These are phyloP conservation scores for Hydrophis major DNA, from an alignment of 2,797 vertebrate genomes.

Conservation along the genomic window DNA sequence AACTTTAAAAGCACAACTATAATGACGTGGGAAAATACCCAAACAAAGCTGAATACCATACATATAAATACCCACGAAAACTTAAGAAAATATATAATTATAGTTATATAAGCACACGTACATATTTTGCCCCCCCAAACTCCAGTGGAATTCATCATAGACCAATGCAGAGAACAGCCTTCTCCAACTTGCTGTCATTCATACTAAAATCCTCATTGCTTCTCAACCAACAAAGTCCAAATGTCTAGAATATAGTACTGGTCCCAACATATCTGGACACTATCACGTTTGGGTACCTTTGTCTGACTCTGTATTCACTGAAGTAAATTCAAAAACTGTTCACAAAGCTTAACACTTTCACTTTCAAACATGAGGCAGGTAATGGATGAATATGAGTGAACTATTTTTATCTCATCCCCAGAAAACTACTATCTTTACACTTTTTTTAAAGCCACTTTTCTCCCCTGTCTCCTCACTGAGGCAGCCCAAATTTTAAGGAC, in stretches of 20 bases:
- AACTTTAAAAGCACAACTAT: too few species aligned
- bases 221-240: neutral
- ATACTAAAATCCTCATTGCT: neutral
- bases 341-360: neutral
- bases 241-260: neutral
- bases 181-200: neutral
- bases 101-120: neutral
- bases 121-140: neutral
- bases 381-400: neutral
- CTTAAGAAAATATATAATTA: neutral
- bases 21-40: too few species aligned
- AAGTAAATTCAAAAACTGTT: neutral
- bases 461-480: neutral
- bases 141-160: neutral
- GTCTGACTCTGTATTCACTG: neutral
- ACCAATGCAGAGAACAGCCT: neutral
- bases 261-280: neutral
- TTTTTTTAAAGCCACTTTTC: neutral
- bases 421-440: neutral
- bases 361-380: neutral
- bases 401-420: neutral
- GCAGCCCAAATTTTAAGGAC: neutral
- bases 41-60: too few species aligned
- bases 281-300: neutral
- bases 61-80: too few species aligned